A percentile compares a stretch with the other conserved stretches of the same genome.
Evolutionary conservation across 2,797 vertebrate species (phyloP).

Genomic region (Sebastes taczanowskii): DNA sequence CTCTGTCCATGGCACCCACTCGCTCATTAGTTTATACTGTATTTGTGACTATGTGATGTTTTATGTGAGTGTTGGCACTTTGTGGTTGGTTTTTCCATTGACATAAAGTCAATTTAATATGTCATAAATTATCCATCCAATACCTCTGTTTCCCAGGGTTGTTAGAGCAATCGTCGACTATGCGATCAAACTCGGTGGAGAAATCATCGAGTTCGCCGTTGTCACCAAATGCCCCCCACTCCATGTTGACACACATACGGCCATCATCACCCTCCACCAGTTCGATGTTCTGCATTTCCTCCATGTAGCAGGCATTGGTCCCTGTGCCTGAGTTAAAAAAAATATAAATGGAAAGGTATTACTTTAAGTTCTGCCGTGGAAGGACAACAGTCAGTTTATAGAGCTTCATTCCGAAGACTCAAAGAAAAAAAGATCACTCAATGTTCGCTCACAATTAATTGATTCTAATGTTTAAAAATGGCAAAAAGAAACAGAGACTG

Average conservation of each 20-base stretch:
- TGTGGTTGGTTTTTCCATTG: background rate
- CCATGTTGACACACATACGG: conserved; percentile 95
- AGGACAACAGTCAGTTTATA: background rate
- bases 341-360: background rate
- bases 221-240: conserved; percentile 96
- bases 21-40: background rate
- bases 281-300: conserved; percentile 94
- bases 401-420: background rate
- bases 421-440: background rate
- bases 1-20: background rate
- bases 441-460: background rate
- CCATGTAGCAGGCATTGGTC: conserved; percentile 97
- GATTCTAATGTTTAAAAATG: background rate
- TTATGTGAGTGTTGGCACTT: background rate
- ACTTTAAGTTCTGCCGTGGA: background rate
- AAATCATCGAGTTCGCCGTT: conserved; percentile 89
- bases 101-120: background rate
- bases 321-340: conserved; percentile 86
- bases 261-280: conserved; percentile 90
- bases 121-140: background rate
- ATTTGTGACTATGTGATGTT: background rate
- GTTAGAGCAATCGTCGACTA: conserved; percentile 88
- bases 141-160: conserved; percentile 92
- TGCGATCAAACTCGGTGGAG: conserved; percentile 86
- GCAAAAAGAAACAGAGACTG: background rate